A percentile compares a stretch with the other conserved stretches of the same genome.
phyloP scores from a whole-genome alignment of 2,888 invertebrate species.

The Altica lythri region DNA sequence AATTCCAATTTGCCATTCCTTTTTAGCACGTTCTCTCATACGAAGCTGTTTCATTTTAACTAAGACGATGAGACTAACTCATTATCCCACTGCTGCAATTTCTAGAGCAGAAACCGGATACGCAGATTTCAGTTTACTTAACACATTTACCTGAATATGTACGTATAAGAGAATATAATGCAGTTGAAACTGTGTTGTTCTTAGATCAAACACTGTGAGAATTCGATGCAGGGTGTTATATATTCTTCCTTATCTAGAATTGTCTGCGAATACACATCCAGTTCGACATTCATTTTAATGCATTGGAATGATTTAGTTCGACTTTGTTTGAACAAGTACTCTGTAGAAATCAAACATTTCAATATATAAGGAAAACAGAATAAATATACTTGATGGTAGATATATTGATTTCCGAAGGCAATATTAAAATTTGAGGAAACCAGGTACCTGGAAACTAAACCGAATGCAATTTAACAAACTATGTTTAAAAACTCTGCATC shows the following conservation, averaged over 20 bases:
- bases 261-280: slow-evolving; percentile 5
- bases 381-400: neutral
- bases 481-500: no score
- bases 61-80: slow-evolving; percentile 10
- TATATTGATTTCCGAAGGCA: slow-evolving; percentile 4
- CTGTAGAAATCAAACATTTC: slow-evolving; percentile 2
- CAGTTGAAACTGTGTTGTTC: slow-evolving; percentile 15
- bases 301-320: slow-evolving; percentile 7
- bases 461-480: no score
- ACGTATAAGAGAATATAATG: slow-evolving; percentile 9
- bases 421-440: no score
- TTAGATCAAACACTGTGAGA: slow-evolving; percentile 20
- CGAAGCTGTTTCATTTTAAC: slow-evolving; percentile 8
- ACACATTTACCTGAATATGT: slow-evolving; percentile 16
- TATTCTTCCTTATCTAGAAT: slow-evolving; percentile 9
- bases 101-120: slow-evolving; percentile 19
- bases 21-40: neutral
- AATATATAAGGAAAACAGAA: slow-evolving; percentile 3
- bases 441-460: no score
- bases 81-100: slow-evolving; percentile 21
- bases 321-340: slow-evolving; percentile 5
- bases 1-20: neutral
- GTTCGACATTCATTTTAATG: slow-evolving; percentile 4
- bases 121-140: slow-evolving; percentile 21
- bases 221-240: slow-evolving; percentile 20